phyloP scores from a whole-genome alignment of 2,797 vertebrate genomes.

The Alcedo quadribrachys region DNA sequence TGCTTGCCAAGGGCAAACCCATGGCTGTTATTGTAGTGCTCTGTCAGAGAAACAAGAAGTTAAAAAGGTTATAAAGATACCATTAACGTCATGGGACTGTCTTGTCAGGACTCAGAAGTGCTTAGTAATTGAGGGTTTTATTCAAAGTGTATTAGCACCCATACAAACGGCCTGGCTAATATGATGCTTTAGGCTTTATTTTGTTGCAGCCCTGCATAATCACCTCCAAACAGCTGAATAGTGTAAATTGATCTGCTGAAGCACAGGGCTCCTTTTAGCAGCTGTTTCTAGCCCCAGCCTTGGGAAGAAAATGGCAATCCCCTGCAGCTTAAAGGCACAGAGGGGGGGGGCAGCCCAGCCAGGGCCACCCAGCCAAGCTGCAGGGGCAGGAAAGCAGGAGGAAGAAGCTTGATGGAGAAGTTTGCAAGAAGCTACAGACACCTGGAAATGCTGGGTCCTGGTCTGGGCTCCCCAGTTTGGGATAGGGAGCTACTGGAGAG shows the following conservation, averaged over 20 bases:
- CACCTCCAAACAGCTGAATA: constrained; percentile 67
- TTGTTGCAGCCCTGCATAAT: constrained; percentile 65
- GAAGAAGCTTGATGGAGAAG: too few relatives aligned
- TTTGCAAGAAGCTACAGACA: too few relatives aligned
- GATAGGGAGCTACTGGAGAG: too few relatives aligned
- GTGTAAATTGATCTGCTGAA: constrained; percentile 61
- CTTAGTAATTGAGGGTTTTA: constrained; percentile 78
- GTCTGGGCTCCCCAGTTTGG: too few relatives aligned
- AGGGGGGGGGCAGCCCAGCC: constrained; percentile 32
- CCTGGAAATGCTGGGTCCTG: too few relatives aligned
- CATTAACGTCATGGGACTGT: constrained; percentile 79
- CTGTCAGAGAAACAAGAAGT: constrained; percentile 81
- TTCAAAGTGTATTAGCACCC: constrained; percentile 78
- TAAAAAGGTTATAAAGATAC: constrained; percentile 84
- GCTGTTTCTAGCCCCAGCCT: constrained; percentile 40
- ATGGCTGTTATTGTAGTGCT: constrained; percentile 74
- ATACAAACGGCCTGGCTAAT: constrained; percentile 71
- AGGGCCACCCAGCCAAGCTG: background rate
- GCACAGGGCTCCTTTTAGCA: constrained; percentile 50
- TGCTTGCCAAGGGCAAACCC: constrained; percentile 83
- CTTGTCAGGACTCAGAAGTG: constrained; percentile 77
- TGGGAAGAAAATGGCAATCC: constrained; percentile 55
- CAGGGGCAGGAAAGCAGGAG: too few relatives aligned
- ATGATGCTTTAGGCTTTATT: constrained; percentile 75
- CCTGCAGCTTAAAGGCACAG: constrained; percentile 48